These are phyloP conservation scores for Bubo bubo DNA, from an alignment of 2,113 vertebrate species.

Conservation along the genomic window DNA sequence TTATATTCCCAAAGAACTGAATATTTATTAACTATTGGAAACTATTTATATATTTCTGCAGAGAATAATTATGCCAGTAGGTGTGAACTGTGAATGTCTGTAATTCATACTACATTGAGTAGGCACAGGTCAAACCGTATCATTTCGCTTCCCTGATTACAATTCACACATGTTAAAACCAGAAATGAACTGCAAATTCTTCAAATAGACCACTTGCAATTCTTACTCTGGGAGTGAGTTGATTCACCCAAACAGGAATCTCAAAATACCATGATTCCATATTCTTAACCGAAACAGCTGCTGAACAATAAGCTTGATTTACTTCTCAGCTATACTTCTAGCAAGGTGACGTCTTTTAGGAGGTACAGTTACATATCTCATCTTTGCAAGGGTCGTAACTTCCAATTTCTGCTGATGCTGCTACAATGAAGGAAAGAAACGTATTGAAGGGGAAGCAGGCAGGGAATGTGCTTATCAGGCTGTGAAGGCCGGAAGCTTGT, in stretches of 20 bases:
- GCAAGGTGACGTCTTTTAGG: background rate
- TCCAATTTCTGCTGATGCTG: background rate
- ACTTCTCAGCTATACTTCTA: background rate
- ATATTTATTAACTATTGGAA: background rate
- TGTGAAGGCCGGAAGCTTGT: background rate
- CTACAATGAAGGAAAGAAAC: background rate
- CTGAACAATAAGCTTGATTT: background rate
- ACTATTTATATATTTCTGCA: background rate
- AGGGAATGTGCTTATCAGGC: background rate
- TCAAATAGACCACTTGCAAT: background rate
- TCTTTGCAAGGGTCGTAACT: background rate
- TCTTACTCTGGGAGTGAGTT: background rate
- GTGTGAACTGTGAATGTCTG: background rate
- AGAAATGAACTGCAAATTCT: background rate
- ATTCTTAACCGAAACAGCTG: background rate
- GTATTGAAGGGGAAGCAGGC: background rate
- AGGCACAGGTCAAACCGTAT: background rate
- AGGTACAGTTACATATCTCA: background rate
- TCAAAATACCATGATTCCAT: background rate
- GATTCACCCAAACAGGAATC: background rate
- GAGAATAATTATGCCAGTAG: background rate
- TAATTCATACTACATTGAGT: background rate
- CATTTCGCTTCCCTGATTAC: background rate
- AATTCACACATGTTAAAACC: background rate
- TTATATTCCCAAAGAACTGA: background rate